Percentiles rank a stretch among this genome's conserved stretches.
These are phyloP conservation scores for Decapterus maruadsi DNA, from an alignment of 2,797 vertebrate species.

Conservation along the genomic window DNA sequence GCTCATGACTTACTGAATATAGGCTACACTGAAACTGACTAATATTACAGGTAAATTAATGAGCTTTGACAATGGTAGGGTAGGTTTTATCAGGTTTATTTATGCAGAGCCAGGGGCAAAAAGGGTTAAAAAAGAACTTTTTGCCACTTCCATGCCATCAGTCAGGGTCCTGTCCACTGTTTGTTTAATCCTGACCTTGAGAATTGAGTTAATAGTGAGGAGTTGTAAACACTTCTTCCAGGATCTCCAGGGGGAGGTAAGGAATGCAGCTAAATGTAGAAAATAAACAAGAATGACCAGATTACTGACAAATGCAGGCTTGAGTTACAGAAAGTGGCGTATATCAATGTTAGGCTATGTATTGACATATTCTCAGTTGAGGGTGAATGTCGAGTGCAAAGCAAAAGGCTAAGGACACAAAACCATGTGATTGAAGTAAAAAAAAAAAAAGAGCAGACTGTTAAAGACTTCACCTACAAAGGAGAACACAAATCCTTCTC, in stretches of 20 bases:
- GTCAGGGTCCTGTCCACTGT: constrained; percentile 50
- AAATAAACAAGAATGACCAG: constrained; percentile 17
- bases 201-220: constrained; percentile 44
- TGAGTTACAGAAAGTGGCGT: constrained; percentile 20
- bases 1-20: constrained; percentile 4
- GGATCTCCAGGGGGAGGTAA: constrained; percentile 16
- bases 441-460: constrained; percentile 6
- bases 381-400: constrained; percentile 12
- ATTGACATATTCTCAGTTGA: constrained; percentile 8
- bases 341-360: constrained; percentile 18
- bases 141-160: constrained; percentile 43
- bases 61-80: background rate
- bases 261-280: constrained; percentile 15
- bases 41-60: background rate
- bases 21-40: constrained; percentile 6
- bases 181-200: constrained; percentile 50
- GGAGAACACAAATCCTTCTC: constrained; percentile 56
- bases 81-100: background rate
- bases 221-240: constrained; percentile 40
- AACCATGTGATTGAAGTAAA: constrained; percentile 53
- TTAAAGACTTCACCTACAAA: constrained; percentile 46
- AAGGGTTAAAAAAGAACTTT: background rate
- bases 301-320: constrained; percentile 13
- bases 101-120: background rate
- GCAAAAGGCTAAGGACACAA: constrained; percentile 34